Conservation (phyloP, 2,888 invertebrate genomes). For the Xylocampa areola region DNA sequence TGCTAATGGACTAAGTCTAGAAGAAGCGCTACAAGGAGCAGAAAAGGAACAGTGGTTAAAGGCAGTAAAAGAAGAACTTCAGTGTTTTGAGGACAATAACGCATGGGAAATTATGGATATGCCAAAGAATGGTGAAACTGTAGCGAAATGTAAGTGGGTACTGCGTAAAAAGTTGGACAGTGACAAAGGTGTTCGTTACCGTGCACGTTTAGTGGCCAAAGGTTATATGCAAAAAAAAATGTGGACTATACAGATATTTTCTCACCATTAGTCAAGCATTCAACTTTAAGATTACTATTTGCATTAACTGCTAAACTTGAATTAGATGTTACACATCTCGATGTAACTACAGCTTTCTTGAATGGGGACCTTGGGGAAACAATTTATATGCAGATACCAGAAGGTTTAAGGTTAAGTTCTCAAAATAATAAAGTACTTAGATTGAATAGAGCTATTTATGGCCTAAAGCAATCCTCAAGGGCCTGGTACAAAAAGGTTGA, state of each 20-base stretch:
- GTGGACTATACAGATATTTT: slow-evolving; percentile 19
- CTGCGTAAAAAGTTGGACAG: slow-evolving; percentile 13
- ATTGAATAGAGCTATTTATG: slow-evolving; percentile 10
- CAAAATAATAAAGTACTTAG: slow-evolving; percentile 2
- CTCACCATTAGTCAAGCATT: slow-evolving; percentile 2
- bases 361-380: slow-evolving; percentile 12
- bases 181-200: slow-evolving; percentile 15
- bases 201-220: slow-evolving; percentile 34
- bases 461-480: slow-evolving; percentile 2
- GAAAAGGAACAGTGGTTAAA: slow-evolving; percentile 1
- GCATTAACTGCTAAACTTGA: slow-evolving; percentile 5
- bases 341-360: slow-evolving; percentile 19
- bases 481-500: slow-evolving; percentile 11
- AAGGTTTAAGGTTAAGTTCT: background rate
- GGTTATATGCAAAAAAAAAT: slow-evolving; percentile 24
- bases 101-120: slow-evolving; percentile 16
- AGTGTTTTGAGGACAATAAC: slow-evolving; percentile 16
- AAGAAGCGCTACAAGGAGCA: too few species aligned
- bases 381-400: slow-evolving; percentile 9
- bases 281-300: slow-evolving; percentile 18
- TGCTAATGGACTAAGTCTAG: too few species aligned
- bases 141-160: slow-evolving; percentile 10
- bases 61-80: slow-evolving; percentile 8
- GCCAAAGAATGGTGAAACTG: background rate
- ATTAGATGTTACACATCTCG: slow-evolving; percentile 9